These are phyloP conservation scores for Drosophila jambulina DNA, from an alignment of 1,140 invertebrate genomes.

Conservation along the genomic window DNA sequence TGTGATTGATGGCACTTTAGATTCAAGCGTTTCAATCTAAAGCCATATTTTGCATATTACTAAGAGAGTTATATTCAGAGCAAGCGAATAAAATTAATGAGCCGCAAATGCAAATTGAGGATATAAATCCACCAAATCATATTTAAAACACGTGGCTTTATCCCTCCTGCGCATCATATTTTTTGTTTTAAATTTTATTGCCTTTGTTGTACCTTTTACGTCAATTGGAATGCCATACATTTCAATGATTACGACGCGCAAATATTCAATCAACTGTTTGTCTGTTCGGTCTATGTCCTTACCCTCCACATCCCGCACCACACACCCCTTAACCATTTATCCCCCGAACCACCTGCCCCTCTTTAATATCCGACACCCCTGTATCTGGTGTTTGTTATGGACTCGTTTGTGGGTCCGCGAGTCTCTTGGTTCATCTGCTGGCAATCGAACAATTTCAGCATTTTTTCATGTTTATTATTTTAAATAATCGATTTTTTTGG, in stretches of 20 bases:
- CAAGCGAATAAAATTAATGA: constrained; percentile 46
- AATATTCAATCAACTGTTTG: constrained; percentile 60
- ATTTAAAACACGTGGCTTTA: constrained; percentile 50
- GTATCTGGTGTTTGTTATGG: constrained; percentile 31
- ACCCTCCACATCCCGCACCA: background rate
- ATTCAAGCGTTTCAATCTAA: constrained; percentile 14
- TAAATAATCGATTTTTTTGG: constrained; percentile 54
- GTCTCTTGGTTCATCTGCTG: constrained; percentile 35
- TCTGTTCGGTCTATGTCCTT: constrained; percentile 23
- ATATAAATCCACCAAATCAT: constrained; percentile 49
- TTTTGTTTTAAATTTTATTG: constrained; percentile 31
- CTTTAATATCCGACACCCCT: constrained; percentile 5
- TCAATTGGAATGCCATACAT: constrained; percentile 59
- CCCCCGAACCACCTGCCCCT: constrained; percentile 3
- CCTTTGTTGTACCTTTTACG: constrained; percentile 39
- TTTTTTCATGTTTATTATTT: constrained; percentile 58
- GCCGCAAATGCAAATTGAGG: constrained; percentile 45
- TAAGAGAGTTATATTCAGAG: background rate
- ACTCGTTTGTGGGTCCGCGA: constrained; percentile 17
- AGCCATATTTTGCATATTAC: constrained; percentile 2
- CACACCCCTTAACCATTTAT: background rate
- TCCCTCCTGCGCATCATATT: constrained; percentile 1
- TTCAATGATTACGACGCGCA: constrained; percentile 53
- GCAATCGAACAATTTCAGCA: constrained; percentile 40
- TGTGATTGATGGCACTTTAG: constrained; percentile 29